Evolutionary conservation across 2,113 vertebrate genomes (phyloP).

Genomic region (Phocoena sinus): DNA sequence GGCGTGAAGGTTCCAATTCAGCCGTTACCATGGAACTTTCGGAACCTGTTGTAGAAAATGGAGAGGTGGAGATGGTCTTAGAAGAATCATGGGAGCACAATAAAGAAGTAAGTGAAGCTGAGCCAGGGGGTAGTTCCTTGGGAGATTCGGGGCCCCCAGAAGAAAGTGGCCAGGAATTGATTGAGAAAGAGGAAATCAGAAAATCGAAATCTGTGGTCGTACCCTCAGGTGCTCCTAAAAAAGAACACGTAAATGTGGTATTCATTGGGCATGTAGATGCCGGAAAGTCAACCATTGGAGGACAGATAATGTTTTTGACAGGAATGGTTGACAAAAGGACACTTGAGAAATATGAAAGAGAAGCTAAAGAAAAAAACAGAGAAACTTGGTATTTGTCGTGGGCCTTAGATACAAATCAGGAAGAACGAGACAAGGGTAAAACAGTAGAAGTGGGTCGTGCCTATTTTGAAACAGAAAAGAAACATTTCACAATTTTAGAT

Average conservation of each 20-base stretch:
- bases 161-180: constrained; percentile 83
- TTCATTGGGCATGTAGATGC: constrained; percentile 99
- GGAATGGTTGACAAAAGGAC: constrained; percentile 99
- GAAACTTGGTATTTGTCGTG: constrained; percentile 99
- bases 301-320: constrained; percentile 94
- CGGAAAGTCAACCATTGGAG: constrained; percentile 97
- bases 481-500: constrained; percentile 99
- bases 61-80: constrained; percentile 90
- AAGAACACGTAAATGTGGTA: constrained; percentile 97
- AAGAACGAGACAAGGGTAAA: constrained; percentile 99
- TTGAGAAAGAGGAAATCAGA: constrained; percentile 94
- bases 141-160: constrained; percentile 81
- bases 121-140: constrained; percentile 79
- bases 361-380: constrained; percentile 99
- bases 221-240: constrained; percentile 91
- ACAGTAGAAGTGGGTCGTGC: constrained; percentile 98
- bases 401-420: constrained; percentile 98
- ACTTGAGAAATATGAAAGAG: constrained; percentile 98
- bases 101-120: constrained; percentile 87
- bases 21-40: constrained; percentile 87
- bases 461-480: constrained; percentile 99
- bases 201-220: constrained; percentile 86
- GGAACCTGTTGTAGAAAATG: constrained; percentile 91
- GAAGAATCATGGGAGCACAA: constrained; percentile 96
- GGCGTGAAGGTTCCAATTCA: constrained; percentile 82